Percentiles rank a stretch among this genome's conserved stretches.
Conservation (phyloP, 1,140 invertebrate species). For the Zaprionus davidi region DNA sequence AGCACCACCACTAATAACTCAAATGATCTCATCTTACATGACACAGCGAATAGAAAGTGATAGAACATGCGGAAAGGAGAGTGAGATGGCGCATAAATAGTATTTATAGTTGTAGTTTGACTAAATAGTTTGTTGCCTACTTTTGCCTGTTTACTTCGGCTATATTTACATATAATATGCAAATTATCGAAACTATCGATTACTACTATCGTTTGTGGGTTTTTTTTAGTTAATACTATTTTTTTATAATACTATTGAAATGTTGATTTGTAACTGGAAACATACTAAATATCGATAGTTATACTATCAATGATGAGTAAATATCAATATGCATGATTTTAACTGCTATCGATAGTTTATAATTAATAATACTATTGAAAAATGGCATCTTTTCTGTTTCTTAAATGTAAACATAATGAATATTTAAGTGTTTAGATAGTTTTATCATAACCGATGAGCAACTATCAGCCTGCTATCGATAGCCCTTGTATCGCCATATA, state of each 20-base stretch:
- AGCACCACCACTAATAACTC: constrained; percentile 31
- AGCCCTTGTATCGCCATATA: neutral
- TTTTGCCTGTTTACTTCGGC: neutral
- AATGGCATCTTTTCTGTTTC: neutral
- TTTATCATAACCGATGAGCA: neutral
- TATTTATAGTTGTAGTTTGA: constrained; percentile 17
- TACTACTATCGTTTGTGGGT: no score
- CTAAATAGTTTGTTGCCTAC: constrained; percentile 22
- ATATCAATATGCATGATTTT: neutral
- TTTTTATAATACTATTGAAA: no score
- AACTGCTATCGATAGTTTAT: neutral
- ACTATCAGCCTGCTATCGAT: neutral
- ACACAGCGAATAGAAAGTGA: neutral
- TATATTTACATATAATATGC: no score
- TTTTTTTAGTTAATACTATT: no score
- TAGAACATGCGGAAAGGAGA: neutral
- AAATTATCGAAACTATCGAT: no score
- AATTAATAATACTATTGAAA: neutral
- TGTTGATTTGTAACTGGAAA: no score
- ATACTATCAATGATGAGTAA: no score
- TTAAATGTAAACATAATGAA: neutral
- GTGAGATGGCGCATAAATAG: neutral
- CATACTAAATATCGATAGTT: no score
- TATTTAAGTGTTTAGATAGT: neutral
- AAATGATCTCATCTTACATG: constrained; percentile 29